A percentile compares a stretch with the other conserved stretches of the same genome.
phyloP scores from a whole-genome alignment of 2,113 vertebrate species.

The Pagrus major region DNA sequence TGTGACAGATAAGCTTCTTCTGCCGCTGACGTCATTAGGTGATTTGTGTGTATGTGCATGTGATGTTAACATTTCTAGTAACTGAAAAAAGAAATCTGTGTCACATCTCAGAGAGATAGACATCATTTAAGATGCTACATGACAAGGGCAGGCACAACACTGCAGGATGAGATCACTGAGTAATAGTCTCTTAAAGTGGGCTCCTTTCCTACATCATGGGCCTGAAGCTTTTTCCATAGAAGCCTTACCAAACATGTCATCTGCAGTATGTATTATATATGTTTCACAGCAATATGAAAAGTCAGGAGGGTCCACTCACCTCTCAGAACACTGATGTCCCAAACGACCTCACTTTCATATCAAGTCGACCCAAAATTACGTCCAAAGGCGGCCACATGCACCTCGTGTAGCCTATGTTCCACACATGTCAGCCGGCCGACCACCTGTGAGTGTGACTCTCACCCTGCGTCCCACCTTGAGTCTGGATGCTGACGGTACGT shows the following conservation, averaged over 20 bases:
- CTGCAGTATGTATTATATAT: too few species aligned
- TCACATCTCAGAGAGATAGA: not conserved
- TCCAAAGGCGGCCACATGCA: not conserved
- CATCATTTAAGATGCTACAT: not conserved
- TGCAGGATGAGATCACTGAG: constrained; percentile 8
- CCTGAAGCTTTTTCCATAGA: not conserved
- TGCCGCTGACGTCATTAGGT: not conserved
- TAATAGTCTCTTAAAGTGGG: not conserved
- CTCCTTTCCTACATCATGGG: not conserved
- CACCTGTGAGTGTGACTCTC: constrained; percentile 46
- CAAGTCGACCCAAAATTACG: not conserved
- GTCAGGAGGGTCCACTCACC: constrained; percentile 51
- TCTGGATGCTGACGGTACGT: not conserved
- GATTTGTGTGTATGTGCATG: not conserved
- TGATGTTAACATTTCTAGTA: not conserved
- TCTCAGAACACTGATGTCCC: not conserved
- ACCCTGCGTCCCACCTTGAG: constrained; percentile 4
- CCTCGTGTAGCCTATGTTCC: not conserved
- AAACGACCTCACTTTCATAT: constrained; percentile 2
- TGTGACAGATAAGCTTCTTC: not conserved
- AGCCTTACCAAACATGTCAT: not conserved
- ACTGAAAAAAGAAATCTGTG: not conserved
- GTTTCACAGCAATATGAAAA: not conserved
- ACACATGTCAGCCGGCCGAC: not conserved
- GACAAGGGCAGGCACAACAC: not conserved